Evolutionary conservation across 1,140 invertebrate genomes (phyloP).

Genomic region (Hypsibius dujardini): DNA sequence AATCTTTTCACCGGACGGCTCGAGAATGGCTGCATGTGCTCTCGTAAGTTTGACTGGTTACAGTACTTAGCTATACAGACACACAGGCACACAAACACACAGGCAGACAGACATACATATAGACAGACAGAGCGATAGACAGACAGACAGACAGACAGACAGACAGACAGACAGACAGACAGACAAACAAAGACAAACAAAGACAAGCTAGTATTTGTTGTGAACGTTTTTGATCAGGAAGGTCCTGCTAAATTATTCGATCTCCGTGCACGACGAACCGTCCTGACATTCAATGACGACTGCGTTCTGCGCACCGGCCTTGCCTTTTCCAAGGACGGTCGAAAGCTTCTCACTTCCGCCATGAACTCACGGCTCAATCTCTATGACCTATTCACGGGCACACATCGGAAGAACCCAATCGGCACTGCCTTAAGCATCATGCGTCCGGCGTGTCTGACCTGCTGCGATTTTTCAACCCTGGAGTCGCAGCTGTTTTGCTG

Average conservation of each 20-base stretch:
- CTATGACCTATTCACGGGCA: not conserved
- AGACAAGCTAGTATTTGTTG: too few species aligned
- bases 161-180: too few species aligned
- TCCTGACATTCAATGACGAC: not conserved
- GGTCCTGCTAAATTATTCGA: not conserved
- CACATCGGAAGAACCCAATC: not conserved
- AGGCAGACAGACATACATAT: too few species aligned
- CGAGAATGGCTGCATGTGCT: not conserved
- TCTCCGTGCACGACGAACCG: not conserved
- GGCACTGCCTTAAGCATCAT: not conserved
- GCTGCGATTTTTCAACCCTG: not conserved
- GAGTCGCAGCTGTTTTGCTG: not conserved
- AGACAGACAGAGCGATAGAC: too few species aligned
- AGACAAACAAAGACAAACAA: too few species aligned
- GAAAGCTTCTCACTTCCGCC: not conserved
- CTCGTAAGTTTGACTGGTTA: not conserved
- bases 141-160: too few species aligned
- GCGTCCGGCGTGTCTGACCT: not conserved
- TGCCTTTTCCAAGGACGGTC: not conserved
- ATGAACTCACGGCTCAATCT: not conserved
- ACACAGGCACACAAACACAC: too few species aligned
- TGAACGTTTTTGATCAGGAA: not conserved
- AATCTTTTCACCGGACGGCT: not conserved
- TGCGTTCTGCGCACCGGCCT: not conserved
- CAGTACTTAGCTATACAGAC: not conserved